These are phyloP conservation scores for Lithophane leautieri DNA, from an alignment of 2,888 invertebrate species.

Conservation along the genomic window DNA sequence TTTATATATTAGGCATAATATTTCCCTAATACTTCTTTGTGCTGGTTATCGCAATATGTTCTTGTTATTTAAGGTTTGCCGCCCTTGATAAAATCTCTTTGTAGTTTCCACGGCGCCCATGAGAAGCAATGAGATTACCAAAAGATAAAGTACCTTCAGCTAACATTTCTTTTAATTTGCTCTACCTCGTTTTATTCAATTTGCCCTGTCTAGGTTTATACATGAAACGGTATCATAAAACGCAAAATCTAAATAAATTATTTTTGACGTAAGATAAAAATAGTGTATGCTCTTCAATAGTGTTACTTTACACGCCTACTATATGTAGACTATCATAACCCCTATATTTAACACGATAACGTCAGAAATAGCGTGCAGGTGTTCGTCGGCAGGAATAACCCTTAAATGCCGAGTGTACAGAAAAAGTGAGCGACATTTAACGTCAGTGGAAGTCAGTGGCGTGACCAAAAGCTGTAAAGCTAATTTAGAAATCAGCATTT, in stretches of 20 bases:
- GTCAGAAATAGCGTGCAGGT: conserved; percentile 41
- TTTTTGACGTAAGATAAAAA: conserved; percentile 17
- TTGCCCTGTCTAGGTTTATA: background rate
- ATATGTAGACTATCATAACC: conserved; percentile 24
- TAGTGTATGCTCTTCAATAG: conserved; percentile 17
- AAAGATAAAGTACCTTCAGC: conserved; percentile 34
- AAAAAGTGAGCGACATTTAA: conserved; percentile 56
- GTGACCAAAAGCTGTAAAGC: conserved; percentile 68
- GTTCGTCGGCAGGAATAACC: conserved; percentile 32
- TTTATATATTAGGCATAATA: conserved; percentile 1
- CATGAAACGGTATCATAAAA: conserved; percentile 27
- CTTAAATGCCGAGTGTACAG: conserved; percentile 46
- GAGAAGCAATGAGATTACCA: conserved; percentile 20
- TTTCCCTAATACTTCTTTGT: background rate
- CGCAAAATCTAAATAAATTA: conserved; percentile 52
- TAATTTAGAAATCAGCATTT: conserved; percentile 67
- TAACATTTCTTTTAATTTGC: conserved; percentile 45
- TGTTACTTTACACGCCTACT: conserved; percentile 16
- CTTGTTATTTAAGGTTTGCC: conserved; percentile 10
- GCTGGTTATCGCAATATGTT: conserved; percentile 9
- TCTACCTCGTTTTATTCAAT: background rate
- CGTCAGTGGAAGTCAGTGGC: conserved; percentile 57
- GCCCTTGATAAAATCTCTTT: conserved; percentile 13
- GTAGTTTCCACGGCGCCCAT: conserved; percentile 17
- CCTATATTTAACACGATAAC: conserved; percentile 36